Evolutionary conservation across 2,888 invertebrate species (phyloP).

Genomic region (Epicampocera succincta): DNA sequence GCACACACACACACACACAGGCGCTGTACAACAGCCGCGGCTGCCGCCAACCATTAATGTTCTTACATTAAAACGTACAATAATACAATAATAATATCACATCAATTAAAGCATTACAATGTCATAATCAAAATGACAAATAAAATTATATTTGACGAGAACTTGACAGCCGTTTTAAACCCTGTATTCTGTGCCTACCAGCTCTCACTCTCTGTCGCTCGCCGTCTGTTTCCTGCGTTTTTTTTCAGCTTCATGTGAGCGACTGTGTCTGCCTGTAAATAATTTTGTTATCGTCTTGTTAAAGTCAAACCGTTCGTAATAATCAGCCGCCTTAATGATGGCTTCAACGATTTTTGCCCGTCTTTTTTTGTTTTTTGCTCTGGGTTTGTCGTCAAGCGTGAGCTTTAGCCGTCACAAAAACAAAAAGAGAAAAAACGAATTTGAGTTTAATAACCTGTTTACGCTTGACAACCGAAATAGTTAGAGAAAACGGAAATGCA

Average conservation of each 20-base stretch:
- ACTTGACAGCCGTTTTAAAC: constrained; percentile 76
- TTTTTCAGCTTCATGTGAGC: neutral
- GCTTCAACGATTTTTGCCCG: constrained; percentile 1
- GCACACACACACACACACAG: neutral
- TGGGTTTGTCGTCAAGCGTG: constrained; percentile 61
- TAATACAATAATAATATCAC: constrained; percentile 71
- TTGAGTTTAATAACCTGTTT: constrained; percentile 48
- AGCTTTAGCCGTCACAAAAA: constrained; percentile 64
- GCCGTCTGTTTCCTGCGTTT: neutral
- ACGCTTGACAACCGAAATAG: constrained; percentile 8
- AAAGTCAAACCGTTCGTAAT: constrained; percentile 17
- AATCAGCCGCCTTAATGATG: constrained; percentile 30
- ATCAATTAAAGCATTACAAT: constrained; percentile 82
- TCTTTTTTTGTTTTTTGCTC: constrained; percentile 13
- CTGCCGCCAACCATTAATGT: constrained; percentile 26
- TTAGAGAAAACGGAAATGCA: constrained; percentile 6
- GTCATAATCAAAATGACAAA: constrained; percentile 82
- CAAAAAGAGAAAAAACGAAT: too few species aligned
- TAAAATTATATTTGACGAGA: constrained; percentile 80
- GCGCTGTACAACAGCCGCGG: neutral
- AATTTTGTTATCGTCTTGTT: constrained; percentile 13
- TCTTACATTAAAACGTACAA: neutral
- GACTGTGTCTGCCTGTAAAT: too few species aligned
- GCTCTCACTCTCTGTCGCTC: neutral
- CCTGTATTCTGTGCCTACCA: constrained; percentile 11